Evolutionary conservation across 1,140 invertebrate species (phyloP), one percentile per base, ranked within the genome.

Genomic region (Pseudoatta argentina): DNA sequence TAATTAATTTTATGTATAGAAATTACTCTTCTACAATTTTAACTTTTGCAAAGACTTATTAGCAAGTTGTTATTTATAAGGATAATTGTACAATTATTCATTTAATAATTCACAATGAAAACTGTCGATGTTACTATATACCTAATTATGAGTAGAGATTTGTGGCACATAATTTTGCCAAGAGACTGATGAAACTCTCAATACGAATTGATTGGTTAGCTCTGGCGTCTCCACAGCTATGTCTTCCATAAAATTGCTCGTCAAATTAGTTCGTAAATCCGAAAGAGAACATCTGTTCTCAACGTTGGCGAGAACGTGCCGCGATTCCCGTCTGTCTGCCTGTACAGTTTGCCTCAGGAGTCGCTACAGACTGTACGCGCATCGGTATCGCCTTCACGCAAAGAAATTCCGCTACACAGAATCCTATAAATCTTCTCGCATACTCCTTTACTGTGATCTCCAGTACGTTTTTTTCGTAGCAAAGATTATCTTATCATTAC

Each of bases 201-300:
- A 69, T 69, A 51, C n/a, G 44, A 24, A 69, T 69, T 69, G 39
- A 69, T 69, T 34, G 39, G 66, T 18, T 69, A 34, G 66, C 66
- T 51, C 5, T 2, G 34, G 34, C 64, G 18, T 66, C 30, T 66
- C n/a, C 18, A n/a, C 18, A n/a, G 30, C 10, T 66, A 66, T 34
- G 66, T 34, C 66, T 69, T 51, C 66, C 66, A 5, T 44, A 51
- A 24, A 39, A 69, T 51, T 69, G 39, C 39, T 69, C 66, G 66
- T 69, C 66, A 69, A 69, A 69, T 69, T 69, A 69, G 66, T 69
- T 69, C 66, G 66, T 69, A 69, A 69, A 69, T 69, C 66, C 66
- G 14, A 69, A 69, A 69, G 66, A 69, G 66, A 69, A 69, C 66
- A 69, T 69, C 66, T 69, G 66, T 48, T 69, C 66, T 69, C 66